These are phyloP conservation scores for Hypena proboscidalis DNA, from an alignment of 2,888 invertebrate species.

Conservation along the genomic window DNA sequence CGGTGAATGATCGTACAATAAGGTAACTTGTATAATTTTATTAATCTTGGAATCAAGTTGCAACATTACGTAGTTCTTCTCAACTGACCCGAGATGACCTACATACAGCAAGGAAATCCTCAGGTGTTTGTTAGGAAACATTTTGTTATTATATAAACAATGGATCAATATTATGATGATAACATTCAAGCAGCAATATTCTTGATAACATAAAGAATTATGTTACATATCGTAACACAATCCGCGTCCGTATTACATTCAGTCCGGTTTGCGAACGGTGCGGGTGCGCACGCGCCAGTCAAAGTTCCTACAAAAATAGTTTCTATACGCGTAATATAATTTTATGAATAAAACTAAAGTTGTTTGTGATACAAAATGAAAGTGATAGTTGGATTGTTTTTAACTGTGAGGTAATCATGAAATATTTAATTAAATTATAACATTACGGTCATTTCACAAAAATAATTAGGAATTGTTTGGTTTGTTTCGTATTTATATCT, in stretches of 20 bases:
- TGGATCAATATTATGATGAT: constrained; percentile 12
- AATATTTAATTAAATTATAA: not conserved
- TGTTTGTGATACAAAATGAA: constrained; percentile 38
- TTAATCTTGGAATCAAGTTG: no score
- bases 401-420: constrained; percentile 33
- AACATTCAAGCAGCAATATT: constrained; percentile 4
- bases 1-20: no score
- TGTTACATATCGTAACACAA: no score
- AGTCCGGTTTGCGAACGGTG: constrained; percentile 22
- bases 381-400: constrained; percentile 38
- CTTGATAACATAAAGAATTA: no score
- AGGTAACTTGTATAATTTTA: no score
- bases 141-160: not conserved
- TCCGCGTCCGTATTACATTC: constrained; percentile 2
- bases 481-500: no score
- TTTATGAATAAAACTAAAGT: constrained; percentile 10
- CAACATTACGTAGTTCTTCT: no score
- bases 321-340: not conserved
- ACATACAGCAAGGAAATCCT: no score
- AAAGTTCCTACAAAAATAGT: constrained; percentile 7
- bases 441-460: no score
- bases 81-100: no score
- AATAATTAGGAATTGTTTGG: no score
- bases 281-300: constrained; percentile 14
- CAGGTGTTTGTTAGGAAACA: not conserved